Conservation (phyloP, 2,797 vertebrate species). For the Clamator glandarius region DNA sequence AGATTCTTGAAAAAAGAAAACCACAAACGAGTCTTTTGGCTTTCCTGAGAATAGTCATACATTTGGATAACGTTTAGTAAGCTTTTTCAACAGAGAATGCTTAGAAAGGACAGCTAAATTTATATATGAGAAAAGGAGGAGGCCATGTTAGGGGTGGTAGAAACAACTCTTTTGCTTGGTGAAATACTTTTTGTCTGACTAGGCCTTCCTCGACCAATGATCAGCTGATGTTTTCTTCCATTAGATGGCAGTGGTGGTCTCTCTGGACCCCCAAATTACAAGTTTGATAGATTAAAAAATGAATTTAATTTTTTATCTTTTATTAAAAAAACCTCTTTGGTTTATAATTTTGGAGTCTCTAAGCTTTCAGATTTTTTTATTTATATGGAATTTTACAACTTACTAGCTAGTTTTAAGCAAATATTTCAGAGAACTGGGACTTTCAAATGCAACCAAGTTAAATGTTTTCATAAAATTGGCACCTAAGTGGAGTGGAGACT, state of each 20-base stretch:
- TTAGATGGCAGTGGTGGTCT: constrained; percentile 67
- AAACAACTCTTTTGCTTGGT: neutral
- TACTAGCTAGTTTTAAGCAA: neutral
- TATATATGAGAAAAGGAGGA: neutral
- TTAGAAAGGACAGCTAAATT: constrained; percentile 7
- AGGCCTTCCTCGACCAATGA: neutral
- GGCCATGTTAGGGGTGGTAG: neutral
- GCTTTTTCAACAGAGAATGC: neutral
- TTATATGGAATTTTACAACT: neutral
- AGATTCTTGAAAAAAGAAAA: neutral
- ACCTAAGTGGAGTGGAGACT: neutral
- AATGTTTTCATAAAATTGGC: neutral
- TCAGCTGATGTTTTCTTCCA: constrained; percentile 39
- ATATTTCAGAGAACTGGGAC: neutral
- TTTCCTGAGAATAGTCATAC: neutral
- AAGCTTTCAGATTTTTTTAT: neutral
- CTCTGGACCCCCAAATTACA: neutral
- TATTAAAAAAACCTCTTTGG: neutral
- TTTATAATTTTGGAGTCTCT: neutral
- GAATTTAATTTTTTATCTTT: neutral
- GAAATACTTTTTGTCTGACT: neutral
- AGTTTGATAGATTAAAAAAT: constrained; percentile 17
- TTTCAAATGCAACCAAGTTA: neutral
- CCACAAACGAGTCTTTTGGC: neutral
- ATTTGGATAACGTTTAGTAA: constrained; percentile 4